A percentile compares a stretch with the other conserved stretches of the same genome.
These are phyloP conservation scores for Papilio dardanus DNA, from an alignment of 1,140 invertebrate species.

Conservation along the genomic window DNA sequence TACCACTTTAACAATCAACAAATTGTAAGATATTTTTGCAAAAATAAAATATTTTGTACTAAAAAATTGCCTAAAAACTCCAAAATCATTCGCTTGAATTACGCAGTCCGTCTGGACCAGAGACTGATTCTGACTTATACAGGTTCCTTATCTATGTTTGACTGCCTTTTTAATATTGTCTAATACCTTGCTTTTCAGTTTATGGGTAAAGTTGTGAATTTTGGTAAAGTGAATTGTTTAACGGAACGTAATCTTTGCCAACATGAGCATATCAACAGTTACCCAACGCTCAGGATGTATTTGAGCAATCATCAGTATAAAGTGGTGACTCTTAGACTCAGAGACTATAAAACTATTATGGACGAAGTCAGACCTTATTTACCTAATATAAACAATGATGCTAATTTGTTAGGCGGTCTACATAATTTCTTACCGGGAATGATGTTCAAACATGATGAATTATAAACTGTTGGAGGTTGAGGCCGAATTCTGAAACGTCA, in stretches of 20 bases:
- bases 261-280: conserved; percentile 66
- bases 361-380: conserved; percentile 60
- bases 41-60: no score
- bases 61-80: no score
- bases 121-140: no score
- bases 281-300: conserved; percentile 65
- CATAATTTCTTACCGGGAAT: conserved; percentile 46
- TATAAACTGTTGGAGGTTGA: no score
- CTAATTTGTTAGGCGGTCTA: conserved; percentile 46
- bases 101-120: no score
- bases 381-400: conserved; percentile 46
- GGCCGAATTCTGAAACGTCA: no score
- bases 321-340: conserved; percentile 53
- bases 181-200: no score
- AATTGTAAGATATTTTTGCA: no score
- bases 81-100: no score
- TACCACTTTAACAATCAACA: no score
- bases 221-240: conserved; percentile 73
- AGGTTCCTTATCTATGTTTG: no score
- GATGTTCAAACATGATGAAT: conserved; percentile 61
- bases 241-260: conserved; percentile 63
- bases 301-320: conserved; percentile 53
- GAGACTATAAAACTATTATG: conserved; percentile 53
- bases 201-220: conserved; percentile 60
- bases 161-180: no score